Evolutionary conservation across 2,113 vertebrate genomes (phyloP), one percentile per base, ranked within the genome.

Genomic region (Lathamus discolor): DNA sequence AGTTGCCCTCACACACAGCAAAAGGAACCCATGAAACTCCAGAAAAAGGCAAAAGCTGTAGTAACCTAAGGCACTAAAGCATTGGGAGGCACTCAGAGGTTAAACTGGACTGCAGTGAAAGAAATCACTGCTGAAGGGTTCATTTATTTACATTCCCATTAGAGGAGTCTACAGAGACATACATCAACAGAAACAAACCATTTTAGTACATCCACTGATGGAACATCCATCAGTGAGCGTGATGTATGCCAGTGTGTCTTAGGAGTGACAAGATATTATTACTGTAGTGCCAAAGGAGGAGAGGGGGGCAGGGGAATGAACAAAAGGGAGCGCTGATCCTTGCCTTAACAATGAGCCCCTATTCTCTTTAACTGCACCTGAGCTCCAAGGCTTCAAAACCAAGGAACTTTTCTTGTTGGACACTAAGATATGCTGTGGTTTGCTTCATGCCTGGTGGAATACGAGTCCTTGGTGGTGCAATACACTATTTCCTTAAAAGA

Each of bases 261-360:
- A 88, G 96, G 96, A 98, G 80, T 95, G 97, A 98, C 98, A 98
- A 98, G 98, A 98, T 90, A 97, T 96, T 95, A 97, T 98, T 98
- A 97, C 90, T 94, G 87, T 54, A 91, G 80, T 97, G 95, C 97
- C 95, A 97, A 96, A 92, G 85, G 91, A 95, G 94, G 80, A 82
- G 74, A 79, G 74, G 80, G 64, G 64, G 82, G 73, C 61, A 73
- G 69, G 48, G 55, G 92, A 77, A 86, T 15, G 93, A 97, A 98
- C 94, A 97, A 98, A 98, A 97, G 90, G 72, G 81, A 93, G 64
- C 20, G 94, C 97, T 96, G 94, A 97, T 90, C 88, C 85, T 43
- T 49, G 73, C 78, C 49, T 52, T 88, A 98, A 98, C 98, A 98
- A 98, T 97, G 97, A 97, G 59, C 54, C 93, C 95, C 97, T 98